These are phyloP conservation scores for Eubasilissa splendida DNA, from an alignment of 2,888 invertebrate genomes.

Conservation along the genomic window DNA sequence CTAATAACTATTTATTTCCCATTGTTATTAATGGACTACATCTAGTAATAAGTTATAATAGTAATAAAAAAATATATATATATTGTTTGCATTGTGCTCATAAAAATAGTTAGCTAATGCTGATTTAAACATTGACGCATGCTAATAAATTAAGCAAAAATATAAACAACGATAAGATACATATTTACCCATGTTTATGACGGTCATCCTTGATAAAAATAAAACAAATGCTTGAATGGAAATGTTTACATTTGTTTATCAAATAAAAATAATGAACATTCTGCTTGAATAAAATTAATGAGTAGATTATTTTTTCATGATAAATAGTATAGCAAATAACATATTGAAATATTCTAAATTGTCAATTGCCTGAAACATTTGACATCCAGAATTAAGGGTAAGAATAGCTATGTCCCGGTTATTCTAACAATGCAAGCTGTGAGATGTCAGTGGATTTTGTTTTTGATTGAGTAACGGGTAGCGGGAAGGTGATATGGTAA, in stretches of 20 bases:
- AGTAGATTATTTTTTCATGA: background rate
- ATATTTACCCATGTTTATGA: background rate
- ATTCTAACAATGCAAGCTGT: too few relatives aligned
- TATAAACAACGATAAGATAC: constrained; percentile 2
- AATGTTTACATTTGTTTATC: background rate
- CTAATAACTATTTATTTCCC: too few relatives aligned
- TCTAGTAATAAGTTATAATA: too few relatives aligned
- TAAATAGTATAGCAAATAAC: background rate
- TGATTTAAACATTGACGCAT: background rate
- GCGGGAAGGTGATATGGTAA: too few relatives aligned
- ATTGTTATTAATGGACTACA: too few relatives aligned
- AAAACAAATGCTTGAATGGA: background rate
- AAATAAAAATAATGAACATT: background rate
- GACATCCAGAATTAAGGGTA: background rate
- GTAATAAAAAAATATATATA: too few relatives aligned
- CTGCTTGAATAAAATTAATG: background rate
- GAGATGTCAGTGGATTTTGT: too few relatives aligned
- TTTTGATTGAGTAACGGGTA: too few relatives aligned
- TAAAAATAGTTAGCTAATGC: too few relatives aligned
- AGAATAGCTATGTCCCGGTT: too few relatives aligned
- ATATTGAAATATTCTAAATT: background rate
- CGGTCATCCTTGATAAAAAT: background rate
- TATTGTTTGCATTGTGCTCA: too few relatives aligned
- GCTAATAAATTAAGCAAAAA: constrained; percentile 4
- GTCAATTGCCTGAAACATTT: background rate